Conservation (phyloP, 37 sponge, comb jelly and placozoan genomes). For the Agelas oroides region DNA sequence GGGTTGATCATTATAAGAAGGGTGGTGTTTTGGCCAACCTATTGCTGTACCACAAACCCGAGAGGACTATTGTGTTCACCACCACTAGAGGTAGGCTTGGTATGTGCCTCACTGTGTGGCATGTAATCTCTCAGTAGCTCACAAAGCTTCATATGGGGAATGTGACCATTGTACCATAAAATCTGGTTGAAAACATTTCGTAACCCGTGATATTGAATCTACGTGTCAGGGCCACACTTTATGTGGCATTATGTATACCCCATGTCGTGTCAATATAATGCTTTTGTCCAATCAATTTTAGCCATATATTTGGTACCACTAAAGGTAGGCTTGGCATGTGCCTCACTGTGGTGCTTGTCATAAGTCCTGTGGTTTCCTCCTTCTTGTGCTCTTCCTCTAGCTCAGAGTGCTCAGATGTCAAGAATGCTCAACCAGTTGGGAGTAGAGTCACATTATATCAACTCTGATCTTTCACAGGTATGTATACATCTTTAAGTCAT, state of each 20-base stretch:
- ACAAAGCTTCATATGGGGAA: no score
- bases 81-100: conserved; percentile 26
- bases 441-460: conserved; percentile 9
- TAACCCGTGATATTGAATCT: no score
- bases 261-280: no score
- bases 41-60: conserved; percentile 4
- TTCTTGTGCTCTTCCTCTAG: not conserved
- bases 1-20: not conserved
- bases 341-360: not conserved
- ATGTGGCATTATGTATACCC: no score
- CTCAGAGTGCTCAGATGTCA: not conserved
- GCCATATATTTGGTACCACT: conserved; percentile 40
- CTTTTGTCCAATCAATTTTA: no score
- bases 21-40: conserved; percentile 7
- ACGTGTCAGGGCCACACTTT: no score
- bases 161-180: no score
- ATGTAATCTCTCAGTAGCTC: no score
- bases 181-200: no score
- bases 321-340: conserved; percentile 11
- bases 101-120: no score
- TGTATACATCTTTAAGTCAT: no score
- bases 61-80: conserved; percentile 48
- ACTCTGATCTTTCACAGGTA: conserved; percentile 34
- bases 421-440: not conserved
- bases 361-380: not conserved